Evolutionary conservation across 2,888 invertebrate genomes (phyloP), one percentile per base, ranked within the genome.

Genomic region (Colletes collaris): DNA sequence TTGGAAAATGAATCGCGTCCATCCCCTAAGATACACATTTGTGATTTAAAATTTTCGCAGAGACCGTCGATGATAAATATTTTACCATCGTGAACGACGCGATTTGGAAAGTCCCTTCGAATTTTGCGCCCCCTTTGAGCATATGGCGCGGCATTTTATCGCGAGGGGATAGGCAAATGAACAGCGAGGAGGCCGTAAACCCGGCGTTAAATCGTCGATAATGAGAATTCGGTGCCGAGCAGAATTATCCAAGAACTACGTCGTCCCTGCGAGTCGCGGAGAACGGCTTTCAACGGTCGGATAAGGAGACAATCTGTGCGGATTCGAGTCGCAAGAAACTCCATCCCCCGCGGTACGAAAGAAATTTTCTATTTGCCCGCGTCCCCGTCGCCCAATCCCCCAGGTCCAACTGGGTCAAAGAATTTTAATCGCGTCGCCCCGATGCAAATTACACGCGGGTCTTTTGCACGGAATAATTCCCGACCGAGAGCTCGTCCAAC

Each of bases 181-280:
- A 27, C 40, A 35, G 52, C 50, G 55, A 37, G 65, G 35, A 49
- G 50, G 66, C 50, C 11, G 46, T 19, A 2, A 2, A 40, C 8
- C 6, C 46, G 58, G 68, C 56, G 56, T 67, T 73, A 75, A 81
- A 82, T 81, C 78, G 79, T 81, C 74, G 80, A 84, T 85, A 85
- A 84, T 79, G 79, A 82, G 71, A 84, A 84, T 84, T 79, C 58
- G 72, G 64, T 71, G 73, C 35, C 50, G 69, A 70, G 59, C 46
- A 58, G 72, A 82, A 78, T 86, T 83, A 82, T 82, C 56, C 60
- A 27, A n/a, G 65, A 79, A 66, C 59, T 56, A 65, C 56, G 55
- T 49, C 19, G 46, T 27, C 27, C 27, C 27, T 27, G 27, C 27
- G 27, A 60, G 7, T 60, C 59, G 66, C 60, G 53, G 53, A 49